Evolutionary conservation across 2,888 invertebrate genomes (phyloP), one percentile per base, ranked within the genome.

Genomic region (Malthinus seriepunctatus): DNA sequence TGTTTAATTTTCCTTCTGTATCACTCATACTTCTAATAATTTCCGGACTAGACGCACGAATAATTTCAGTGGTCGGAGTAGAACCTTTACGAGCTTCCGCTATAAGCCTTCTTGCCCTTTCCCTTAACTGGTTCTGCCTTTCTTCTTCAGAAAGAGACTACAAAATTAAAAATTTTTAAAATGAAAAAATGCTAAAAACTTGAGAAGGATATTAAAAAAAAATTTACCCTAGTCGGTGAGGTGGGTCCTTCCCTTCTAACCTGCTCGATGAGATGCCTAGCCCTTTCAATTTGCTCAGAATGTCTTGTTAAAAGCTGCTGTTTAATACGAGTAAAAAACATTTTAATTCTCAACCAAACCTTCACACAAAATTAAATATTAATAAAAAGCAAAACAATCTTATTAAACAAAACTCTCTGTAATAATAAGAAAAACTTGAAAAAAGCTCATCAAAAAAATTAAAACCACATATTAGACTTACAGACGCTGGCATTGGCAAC

Each of bases 41-140:
- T 42, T 76, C 76, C 3, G 76, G 75, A 68, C 74, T 77, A 56
- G 59, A 49, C 47, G 76, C 68, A 58, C 74, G 70, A 23, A 78
- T 77, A 33, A 79, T 75, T 67, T 78, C 78, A 6, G 76, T 77
- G 3, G 73, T 76, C 3, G 77, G 74, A n/a, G 71, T 72, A 0
- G 78, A 80, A 32, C 85, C 86, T 78, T 83, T 83, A 69, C 91
- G 83, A 1, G 93, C 93, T 74, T 95, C 94, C 0, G 93, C 93
- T 60, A 97, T 95, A 51, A 97, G 82, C 71, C 89, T 88, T 67
- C 95, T 86, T 58, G 97, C 97, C 75, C 95, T 83, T 77, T 96
- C 96, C 6, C 93, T 83, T 65, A 97, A 78, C 74, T 91, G 88
- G 57, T 87, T 88, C 74, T 95, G 94, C 69, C 95, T 84, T 73